Base-by-base conservation (phyloP, 2,888 invertebrate species). In the Acanthopleura granulata region DNA sequence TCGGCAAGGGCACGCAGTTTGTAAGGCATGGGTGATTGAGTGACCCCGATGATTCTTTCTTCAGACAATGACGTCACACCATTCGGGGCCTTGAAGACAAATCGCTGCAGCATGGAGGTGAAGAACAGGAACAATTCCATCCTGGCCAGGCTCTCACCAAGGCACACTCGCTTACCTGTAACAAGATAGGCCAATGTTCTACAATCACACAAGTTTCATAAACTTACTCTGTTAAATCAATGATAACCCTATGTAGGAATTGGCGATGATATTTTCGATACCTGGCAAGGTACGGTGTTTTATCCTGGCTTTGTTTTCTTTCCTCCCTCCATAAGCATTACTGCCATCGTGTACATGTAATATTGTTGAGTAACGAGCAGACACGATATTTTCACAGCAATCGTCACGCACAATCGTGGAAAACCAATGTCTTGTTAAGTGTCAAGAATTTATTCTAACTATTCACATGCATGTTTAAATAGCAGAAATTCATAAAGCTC, bases 91-190 rank as follows among this genome's bases (percentile, higher is more conserved):
- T 49, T 71, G 15, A 71, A 40, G 29, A 27, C 27, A 27, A 71
- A 71, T 4, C 71, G 1, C 27, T 71, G 71, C 6, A 71, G 40
- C 27, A 71, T 71, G 18, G 71, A 16, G 16, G 49, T 49, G 1
- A 71, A 4, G 49, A 71, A 71, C 16, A 71, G 40, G n/a, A 82
- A 82, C 49, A 82, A 71, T 51, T 84, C 84, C 81, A 82, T 82
- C 57, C 76, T 74, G 14, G 81, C 84, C 11, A 83, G 66, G 40
- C n/a, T 51, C 57, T 77, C 76, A 0, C 82, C 82, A 9, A 77
- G 76, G 62, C 82, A 83, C 22, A 71, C 69, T 30, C 82, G 70
- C 25, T 75, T 72, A 70, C 82, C 82, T 83, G 78, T 29, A 62
- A 66, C n/a, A 57, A 25, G 71, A n/a, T 4, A 72, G n/a, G n/a